Base-by-base conservation (phyloP, 2,113 vertebrate genomes). In the Megaceryle torquata region DNA sequence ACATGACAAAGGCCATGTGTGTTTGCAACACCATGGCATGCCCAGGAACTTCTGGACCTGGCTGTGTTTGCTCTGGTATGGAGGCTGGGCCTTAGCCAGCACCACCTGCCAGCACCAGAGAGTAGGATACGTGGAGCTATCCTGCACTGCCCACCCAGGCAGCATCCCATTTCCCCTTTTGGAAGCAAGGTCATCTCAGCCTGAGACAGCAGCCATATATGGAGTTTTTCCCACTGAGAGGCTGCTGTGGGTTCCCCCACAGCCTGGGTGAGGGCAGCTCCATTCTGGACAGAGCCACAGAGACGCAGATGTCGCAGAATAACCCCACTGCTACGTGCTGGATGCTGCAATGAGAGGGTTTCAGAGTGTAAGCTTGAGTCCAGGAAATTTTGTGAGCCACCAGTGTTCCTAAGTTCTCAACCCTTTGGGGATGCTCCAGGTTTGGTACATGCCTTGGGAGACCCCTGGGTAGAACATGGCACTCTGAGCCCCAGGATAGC, bases 51-150 rank as follows among this genome's bases (percentile, higher is more conserved):
- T 56, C 65, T 82, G 75, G 29, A 53, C 50, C 63, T 68, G 67
- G 24, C 59, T 63, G 11, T 44, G n/a, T 17, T 10, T 57, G 68
- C 26, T 51, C 53, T 43, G 22, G 48, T 6, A 17, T 29, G 39
- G 67, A 72, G 72, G 26, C 1, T 79, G 48, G 68, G 60, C 44
- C 50, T 53, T 39, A 50, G 67, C 51, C 77, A 77, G 70, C 68
- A 18, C 26, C 28, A 15, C 64, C 24, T 28, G 39, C 63, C 56
- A 21, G 14, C 2, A 3, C 44, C 48, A 59, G n/a, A 77, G n/a
- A 61, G n/a, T 64, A 53, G 50, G 24, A 19, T 0, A 0, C 0
- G 0, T 16, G 35, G 35, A 20, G 24, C 35, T 43, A 11, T 16
- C 68, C 35, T 35, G 65, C 28, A 2, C 37, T 50, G 64, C 50